Base-by-base conservation (phyloP, 2,888 invertebrate species). In the Spodoptera exigua region DNA sequence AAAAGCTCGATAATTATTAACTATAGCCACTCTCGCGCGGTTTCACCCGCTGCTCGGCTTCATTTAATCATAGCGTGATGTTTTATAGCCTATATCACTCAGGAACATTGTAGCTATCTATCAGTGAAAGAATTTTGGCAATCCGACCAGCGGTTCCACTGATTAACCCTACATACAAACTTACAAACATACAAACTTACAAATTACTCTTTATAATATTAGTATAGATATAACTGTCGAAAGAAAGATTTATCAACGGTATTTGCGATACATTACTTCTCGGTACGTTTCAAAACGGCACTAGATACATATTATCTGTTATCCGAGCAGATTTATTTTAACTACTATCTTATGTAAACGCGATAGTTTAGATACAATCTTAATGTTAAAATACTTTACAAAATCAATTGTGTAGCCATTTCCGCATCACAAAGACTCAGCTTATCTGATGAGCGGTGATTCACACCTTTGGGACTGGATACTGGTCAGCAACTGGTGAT, bases 391-490 rank as follows among this genome's bases (percentile, higher is more conserved):
- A 63, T 67, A 58, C 61, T 59, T 68, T 55, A 61, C 57, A 54
- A 63, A 67, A 76, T 76, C 76, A 65, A 70, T 75, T 73, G 62
- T 62, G 32, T 49, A 35, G 48, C 48, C 14, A 47, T 63, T 61
- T 70, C 59, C 48, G 37, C 40, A 51, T 47, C 51, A 72, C 61
- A 69, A 70, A 64, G 63, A 59, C 49, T 61, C 39, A 55, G 56
- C 70, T 65, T 59, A 59, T 61, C 61, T 52, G 53, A 55, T 58
- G 58, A 60, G 36, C 11, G 45, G 51, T 43, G 53, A 61, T 64
- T 73, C 59, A 55, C 52, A 48, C 32, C 27, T 48, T 40, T 14
- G 34, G 35, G 32, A 27, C 5, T 27, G 7, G 35, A n/a, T n/a
- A n/a, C 10, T 14, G 17, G 53, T 36, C 35, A 46, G 56, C 9